Base-by-base conservation (phyloP, 2,113 vertebrate species). In the Dascyllus trimaculatus region DNA sequence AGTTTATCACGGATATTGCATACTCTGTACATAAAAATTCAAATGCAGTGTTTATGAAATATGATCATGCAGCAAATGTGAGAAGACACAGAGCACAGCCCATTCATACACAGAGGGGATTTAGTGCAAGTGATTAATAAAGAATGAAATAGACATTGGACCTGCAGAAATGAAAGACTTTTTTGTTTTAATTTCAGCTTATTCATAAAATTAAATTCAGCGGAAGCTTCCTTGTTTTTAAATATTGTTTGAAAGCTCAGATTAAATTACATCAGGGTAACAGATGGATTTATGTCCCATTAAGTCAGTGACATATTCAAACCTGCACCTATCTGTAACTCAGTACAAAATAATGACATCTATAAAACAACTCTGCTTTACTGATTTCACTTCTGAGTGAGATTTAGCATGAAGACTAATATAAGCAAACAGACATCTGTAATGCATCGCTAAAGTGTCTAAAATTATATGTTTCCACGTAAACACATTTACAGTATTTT, bases 1-100 rank as follows among this genome's bases (percentile, higher is more conserved):
- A 94, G 94, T 95, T 93, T 93, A 95, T 95, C 93, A 94, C 93
- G 88, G 94, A 95, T 94, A 94, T 93, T 94, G 91, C 91, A 93
- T 91, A 92, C 90, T 94, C 92, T 93, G 91, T 92, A 93, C 93
- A 93, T 94, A 93, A 94, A 95, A 94, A 95, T 94, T 94, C 91
- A 94, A 94, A 94, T 93, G 92, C 91, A 90, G 87, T 90, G 80
- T 93, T 95, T 93, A 93, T 95, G 93, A 95, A 95, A 95, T 94
- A 95, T 94, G 93, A 93, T 94, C 93, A 88, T 90, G 93, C 89
- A 91, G 88, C 92, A 89, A 90, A 91, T 86, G 91, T 89, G 81
- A 92, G 92, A 90, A 91, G 88, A 93, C 88, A 89, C 84, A 84
- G 82, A 90, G 87, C 88, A 88, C 88, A 89, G 82, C 85, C 89